These are phyloP conservation scores for Pseudomyrmex flavicornis DNA, from an alignment of 1,140 invertebrate species.

Conservation along the genomic window DNA sequence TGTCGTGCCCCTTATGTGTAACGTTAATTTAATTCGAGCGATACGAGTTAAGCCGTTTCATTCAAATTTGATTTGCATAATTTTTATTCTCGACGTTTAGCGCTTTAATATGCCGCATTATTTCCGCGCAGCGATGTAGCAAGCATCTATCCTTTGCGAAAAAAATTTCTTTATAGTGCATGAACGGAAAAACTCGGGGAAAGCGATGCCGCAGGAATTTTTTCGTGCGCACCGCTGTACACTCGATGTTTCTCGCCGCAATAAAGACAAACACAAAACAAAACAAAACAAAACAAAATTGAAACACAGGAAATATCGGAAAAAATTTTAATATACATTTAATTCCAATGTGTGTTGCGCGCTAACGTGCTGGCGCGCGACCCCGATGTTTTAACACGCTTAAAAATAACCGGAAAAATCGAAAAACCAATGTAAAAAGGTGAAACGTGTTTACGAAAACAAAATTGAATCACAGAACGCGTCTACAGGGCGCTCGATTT, in stretches of 20 bases:
- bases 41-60: constrained; percentile 14
- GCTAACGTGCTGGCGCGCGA: background rate
- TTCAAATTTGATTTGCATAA: constrained; percentile 52
- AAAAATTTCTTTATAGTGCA: background rate
- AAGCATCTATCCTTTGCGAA: background rate
- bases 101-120: constrained; percentile 40
- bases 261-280: constrained; percentile 19
- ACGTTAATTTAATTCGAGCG: constrained; percentile 50
- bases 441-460: background rate
- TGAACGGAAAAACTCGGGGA: background rate
- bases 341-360: background rate
- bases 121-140: constrained; percentile 16
- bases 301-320: background rate
- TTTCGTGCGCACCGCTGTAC: background rate
- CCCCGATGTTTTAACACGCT: background rate
- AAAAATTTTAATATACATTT: constrained; percentile 26
- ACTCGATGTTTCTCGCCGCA: background rate
- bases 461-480: constrained; percentile 53
- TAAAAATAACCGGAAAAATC: constrained; percentile 51
- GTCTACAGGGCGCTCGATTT: constrained; percentile 59
- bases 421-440: constrained; percentile 14
- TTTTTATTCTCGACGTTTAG: constrained; percentile 57
- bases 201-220: constrained; percentile 2
- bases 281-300: background rate
- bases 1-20: background rate